phyloP scores from a whole-genome alignment of 2,797 vertebrate species.

The Melanitta fusca region DNA sequence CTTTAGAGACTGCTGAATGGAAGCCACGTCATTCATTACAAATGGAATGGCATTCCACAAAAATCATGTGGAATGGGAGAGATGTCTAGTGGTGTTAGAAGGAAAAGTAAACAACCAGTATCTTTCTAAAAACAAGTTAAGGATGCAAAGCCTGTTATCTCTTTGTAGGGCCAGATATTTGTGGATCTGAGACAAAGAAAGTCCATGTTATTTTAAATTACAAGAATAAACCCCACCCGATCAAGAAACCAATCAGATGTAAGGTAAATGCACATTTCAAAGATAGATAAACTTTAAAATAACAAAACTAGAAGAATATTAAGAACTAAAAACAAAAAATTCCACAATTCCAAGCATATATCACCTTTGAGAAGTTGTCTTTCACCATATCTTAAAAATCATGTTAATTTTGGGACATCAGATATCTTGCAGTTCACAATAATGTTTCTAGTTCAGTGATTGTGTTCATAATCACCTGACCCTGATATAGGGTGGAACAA shows the following conservation, averaged over 20 bases:
- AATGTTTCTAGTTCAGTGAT: not conserved
- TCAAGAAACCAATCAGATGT: constrained; percentile 90
- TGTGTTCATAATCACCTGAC: not conserved
- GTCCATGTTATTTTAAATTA: constrained; percentile 92
- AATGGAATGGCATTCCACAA: not conserved
- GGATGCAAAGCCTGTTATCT: not conserved
- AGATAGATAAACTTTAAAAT: not conserved
- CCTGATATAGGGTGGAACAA: not conserved
- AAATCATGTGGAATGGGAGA: not conserved
- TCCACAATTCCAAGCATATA: not conserved
- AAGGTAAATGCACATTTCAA: constrained; percentile 77
- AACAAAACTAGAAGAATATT: not conserved
- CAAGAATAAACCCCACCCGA: constrained; percentile 89
- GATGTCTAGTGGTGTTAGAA: not conserved
- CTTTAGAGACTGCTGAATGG: not conserved
- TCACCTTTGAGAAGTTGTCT: not conserved
- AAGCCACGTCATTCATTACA: not conserved
- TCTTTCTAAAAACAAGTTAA: not conserved
- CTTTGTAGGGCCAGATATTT: constrained; percentile 90
- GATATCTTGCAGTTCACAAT: not conserved
- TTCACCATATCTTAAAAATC: not conserved
- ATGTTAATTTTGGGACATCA: not conserved
- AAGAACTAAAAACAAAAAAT: too few species aligned
- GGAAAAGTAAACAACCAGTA: not conserved
- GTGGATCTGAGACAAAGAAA: constrained; percentile 91